Evolutionary conservation across 1,140 invertebrate species (phyloP).

Genomic region (Plectrocnemia conspersa): DNA sequence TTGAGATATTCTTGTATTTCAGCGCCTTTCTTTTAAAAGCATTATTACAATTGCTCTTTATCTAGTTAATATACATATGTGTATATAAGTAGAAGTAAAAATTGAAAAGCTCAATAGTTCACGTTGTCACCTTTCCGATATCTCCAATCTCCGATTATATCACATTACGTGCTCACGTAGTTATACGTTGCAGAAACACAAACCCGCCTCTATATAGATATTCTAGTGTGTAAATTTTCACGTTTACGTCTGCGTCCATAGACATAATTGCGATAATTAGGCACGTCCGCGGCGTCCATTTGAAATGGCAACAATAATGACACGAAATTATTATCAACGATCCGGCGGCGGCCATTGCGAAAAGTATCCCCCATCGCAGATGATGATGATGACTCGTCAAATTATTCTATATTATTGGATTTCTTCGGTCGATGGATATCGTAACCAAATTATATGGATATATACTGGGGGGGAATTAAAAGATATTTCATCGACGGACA

Average conservation of each 20-base stretch:
- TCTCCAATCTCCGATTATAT: too few relatives aligned
- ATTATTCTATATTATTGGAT: slow-evolving; percentile 20
- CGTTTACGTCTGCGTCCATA: slow-evolving; percentile 19
- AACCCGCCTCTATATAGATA: too few relatives aligned
- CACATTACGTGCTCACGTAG: too few relatives aligned
- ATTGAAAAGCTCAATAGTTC: too few relatives aligned
- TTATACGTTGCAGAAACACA: too few relatives aligned
- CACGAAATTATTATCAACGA: slow-evolving; percentile 12
- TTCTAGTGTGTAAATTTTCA: slow-evolving; percentile 11
- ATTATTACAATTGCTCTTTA: too few relatives aligned
- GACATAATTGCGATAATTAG: slow-evolving; percentile 16
- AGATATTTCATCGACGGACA: slow-evolving; percentile 20
- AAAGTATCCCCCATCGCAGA: not conserved
- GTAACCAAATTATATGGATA: slow-evolving; percentile 23
- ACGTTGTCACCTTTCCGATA: too few relatives aligned
- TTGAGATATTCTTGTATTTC: too few relatives aligned
- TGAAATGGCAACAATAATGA: slow-evolving; percentile 20
- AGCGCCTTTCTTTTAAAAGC: too few relatives aligned
- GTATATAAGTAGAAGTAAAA: too few relatives aligned
- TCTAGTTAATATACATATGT: too few relatives aligned
- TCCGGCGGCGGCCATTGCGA: slow-evolving; percentile 12
- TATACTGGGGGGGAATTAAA: slow-evolving; percentile 24
- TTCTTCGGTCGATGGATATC: slow-evolving; percentile 7
- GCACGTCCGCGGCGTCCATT: slow-evolving; percentile 3
- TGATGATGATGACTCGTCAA: slow-evolving; percentile 18